These are phyloP conservation scores for Drosophila greeni DNA, from an alignment of 2,888 invertebrate species.

Conservation along the genomic window DNA sequence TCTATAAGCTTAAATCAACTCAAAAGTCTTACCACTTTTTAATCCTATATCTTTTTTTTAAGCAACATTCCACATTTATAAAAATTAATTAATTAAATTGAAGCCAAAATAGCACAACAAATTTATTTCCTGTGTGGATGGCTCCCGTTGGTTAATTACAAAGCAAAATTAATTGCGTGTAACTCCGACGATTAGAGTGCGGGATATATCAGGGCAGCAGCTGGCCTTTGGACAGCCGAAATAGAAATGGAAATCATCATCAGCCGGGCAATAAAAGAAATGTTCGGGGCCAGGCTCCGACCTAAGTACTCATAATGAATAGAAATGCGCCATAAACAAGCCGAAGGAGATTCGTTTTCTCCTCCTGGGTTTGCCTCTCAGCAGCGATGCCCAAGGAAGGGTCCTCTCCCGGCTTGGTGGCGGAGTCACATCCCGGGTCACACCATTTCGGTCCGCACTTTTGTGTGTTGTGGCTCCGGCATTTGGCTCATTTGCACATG, in stretches of 20 bases:
- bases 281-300: conserved; percentile 54
- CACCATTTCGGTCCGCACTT: conserved; percentile 48
- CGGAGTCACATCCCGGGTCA: conserved; percentile 17
- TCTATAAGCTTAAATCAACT: neutral
- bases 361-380: neutral
- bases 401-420: neutral
- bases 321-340: conserved; percentile 69
- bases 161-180: conserved; percentile 72
- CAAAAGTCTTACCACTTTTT: neutral
- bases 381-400: neutral
- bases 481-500: conserved; percentile 69
- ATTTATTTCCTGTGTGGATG: conserved; percentile 8
- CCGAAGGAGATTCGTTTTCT: conserved; percentile 7
- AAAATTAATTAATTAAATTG: neutral
- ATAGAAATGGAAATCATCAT: conserved; percentile 50
- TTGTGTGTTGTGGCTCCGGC: conserved; percentile 42
- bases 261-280: conserved; percentile 62
- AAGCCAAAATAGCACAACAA: neutral
- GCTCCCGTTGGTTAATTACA: conserved; percentile 63
- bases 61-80: neutral
- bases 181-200: conserved; percentile 63
- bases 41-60: neutral
- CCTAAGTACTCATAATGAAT: conserved; percentile 67
- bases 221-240: conserved; percentile 22
- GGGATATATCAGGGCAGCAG: conserved; percentile 48